Evolutionary conservation across 2,888 invertebrate species (phyloP), one percentile per base, ranked within the genome.

Genomic region (Parnassius mnemosyne): DNA sequence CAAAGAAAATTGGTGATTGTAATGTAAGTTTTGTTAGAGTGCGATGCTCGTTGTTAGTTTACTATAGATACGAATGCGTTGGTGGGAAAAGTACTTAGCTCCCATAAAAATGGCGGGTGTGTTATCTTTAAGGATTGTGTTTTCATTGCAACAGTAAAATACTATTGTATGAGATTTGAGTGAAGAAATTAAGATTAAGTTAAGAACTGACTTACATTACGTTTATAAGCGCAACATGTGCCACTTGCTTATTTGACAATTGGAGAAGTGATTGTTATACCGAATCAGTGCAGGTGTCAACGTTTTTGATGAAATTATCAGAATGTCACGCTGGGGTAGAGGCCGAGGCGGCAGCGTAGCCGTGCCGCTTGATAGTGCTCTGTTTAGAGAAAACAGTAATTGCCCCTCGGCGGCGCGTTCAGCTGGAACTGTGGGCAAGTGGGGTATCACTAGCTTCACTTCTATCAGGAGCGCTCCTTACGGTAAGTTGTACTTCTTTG

Each of bases 391-490:
- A 81, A 96, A 96, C 83, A 96, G 95, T 81, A 97, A 97, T 83
- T 95, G 96, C 75, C 97, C 97, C 10, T 95, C 96, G 59, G 97
- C 97, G 61, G 96, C 97, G 58, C 95, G 97, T 70, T 97, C 97
- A 43, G 96, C 97, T 70, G 97, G 97, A 68, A 97, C 96, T 44
- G 95, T 97, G 70, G 97, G 97, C 72, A 96, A 97, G 92, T 98
- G 97, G 97, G 97, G 97, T 71, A 96, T 97, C 84, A 97, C 97
- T 77, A 97, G 97, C 68, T 97, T 97, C 85, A 97, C 97, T 34
- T 97, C 97, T 3, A 95, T 97, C 67, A 93, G 97, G 76, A 97
- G 95, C 80, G 93, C 94, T 70, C 94, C 94, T 74, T 95, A 95
- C 87, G 95, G 95, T 94, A 92, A 92, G 86, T 77, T 16, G 20